phyloP scores from a whole-genome alignment of 1,140 invertebrate genomes.

The Mycetomoellerius zeteki region DNA sequence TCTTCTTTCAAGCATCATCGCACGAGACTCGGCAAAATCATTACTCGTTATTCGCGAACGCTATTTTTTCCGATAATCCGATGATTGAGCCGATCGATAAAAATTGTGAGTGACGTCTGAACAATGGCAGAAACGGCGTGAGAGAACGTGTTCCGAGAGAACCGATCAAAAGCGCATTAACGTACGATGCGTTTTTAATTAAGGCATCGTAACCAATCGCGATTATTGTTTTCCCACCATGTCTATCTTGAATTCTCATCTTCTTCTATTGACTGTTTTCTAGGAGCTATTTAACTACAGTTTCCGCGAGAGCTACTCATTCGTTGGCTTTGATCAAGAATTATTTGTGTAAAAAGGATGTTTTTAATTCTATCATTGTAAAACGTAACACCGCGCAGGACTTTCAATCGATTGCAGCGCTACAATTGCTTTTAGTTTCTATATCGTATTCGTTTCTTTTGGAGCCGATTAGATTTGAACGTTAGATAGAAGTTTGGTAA shows the following conservation, averaged over 20 bases:
- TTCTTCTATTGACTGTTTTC: background rate
- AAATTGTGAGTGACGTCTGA: slow-evolving; percentile 28
- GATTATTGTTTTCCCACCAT: slow-evolving; percentile 6
- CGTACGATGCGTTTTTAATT: slow-evolving; percentile 47
- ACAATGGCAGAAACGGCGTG: slow-evolving; percentile 22
- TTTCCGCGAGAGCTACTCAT: background rate
- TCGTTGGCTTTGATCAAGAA: background rate
- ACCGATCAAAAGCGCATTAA: slow-evolving; percentile 39
- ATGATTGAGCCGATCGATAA: slow-evolving; percentile 44
- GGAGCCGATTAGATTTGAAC: slow-evolving; percentile 29
- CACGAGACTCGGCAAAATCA: background rate
- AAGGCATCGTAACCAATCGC: background rate
- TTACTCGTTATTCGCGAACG: slow-evolving; percentile 12
- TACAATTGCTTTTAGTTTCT: background rate
- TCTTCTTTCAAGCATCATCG: slow-evolving; percentile 12
- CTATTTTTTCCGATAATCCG: background rate
- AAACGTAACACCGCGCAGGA: background rate
- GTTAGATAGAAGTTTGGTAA: slow-evolving; percentile 28
- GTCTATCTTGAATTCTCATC: background rate
- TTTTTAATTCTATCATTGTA: slow-evolving; percentile 13
- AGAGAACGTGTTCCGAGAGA: slow-evolving; percentile 12
- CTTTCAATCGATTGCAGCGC: background rate
- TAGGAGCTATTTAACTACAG: background rate
- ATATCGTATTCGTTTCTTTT: background rate
- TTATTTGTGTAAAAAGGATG: background rate